phyloP scores from a whole-genome alignment of 1,140 invertebrate genomes.

The Neotoxoptera formosana region DNA sequence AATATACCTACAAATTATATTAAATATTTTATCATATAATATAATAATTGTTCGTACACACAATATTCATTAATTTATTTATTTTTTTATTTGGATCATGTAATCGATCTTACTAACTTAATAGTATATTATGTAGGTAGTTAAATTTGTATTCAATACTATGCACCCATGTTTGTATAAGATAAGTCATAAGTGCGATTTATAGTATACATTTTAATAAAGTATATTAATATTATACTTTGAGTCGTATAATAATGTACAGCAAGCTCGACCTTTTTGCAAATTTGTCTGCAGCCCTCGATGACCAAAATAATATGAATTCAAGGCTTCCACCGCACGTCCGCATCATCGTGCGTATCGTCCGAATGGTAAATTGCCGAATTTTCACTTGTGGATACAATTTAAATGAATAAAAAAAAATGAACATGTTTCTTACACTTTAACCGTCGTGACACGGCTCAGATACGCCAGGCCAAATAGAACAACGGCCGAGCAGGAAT shows the following conservation, averaged over 20 bases:
- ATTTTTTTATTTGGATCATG: too few relatives aligned
- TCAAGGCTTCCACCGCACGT: neutral
- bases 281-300: neutral
- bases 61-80: too few relatives aligned
- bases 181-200: neutral
- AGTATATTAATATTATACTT: too few relatives aligned
- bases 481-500: slow-evolving; percentile 37
- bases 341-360: neutral
- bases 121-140: too few relatives aligned
- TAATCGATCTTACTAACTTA: too few relatives aligned
- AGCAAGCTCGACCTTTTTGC: neutral
- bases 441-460: neutral
- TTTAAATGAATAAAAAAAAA: neutral
- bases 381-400: neutral
- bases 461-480: slow-evolving; percentile 41
- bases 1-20: too few relatives aligned
- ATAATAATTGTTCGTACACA: too few relatives aligned
- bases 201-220: neutral
- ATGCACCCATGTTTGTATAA: neutral
- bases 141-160: too few relatives aligned
- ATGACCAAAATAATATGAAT: neutral
- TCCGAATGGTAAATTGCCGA: neutral
- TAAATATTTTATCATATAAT: too few relatives aligned
- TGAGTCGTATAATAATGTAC: neutral
- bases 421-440: neutral